phyloP scores from a whole-genome alignment of 1,140 invertebrate species.

The Dinoponera quadriceps region DNA sequence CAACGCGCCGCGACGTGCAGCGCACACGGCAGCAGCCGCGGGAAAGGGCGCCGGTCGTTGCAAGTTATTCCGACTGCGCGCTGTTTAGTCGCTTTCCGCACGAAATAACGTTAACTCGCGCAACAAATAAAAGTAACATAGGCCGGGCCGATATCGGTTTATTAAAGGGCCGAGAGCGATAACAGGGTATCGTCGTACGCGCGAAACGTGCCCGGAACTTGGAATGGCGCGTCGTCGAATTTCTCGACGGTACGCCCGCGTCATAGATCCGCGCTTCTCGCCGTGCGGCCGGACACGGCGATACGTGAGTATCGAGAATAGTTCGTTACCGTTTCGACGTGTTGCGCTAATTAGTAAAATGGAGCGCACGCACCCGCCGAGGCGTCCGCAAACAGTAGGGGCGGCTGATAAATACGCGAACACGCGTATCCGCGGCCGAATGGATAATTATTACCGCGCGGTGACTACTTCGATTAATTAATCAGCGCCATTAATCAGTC shows the following conservation, averaged over 20 bases:
- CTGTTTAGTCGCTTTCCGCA: constrained; percentile 2
- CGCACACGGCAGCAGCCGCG: no score
- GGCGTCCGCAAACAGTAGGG: constrained; percentile 67
- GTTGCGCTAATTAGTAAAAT: constrained; percentile 73
- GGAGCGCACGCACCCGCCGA: constrained; percentile 52
- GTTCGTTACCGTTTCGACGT: constrained; percentile 60
- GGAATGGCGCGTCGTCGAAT: constrained; percentile 16
- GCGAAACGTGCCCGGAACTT: constrained; percentile 5
- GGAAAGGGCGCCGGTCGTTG: not conserved
- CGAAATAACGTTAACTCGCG: not conserved
- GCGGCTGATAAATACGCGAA: constrained; percentile 64
- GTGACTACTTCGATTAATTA: constrained; percentile 73
- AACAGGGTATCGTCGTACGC: constrained; percentile 29
- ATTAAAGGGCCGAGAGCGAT: constrained; percentile 24
- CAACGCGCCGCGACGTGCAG: no score
- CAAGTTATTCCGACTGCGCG: constrained; percentile 17
- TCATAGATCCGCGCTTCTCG: constrained; percentile 5
- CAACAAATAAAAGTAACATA: constrained; percentile 16
- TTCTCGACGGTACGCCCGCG: constrained; percentile 7
- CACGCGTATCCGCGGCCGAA: constrained; percentile 65
- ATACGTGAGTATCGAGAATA: constrained; percentile 14
- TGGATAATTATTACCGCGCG: constrained; percentile 76
- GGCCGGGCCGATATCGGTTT: not conserved
- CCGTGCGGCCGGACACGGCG: not conserved
- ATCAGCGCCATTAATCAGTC: constrained; percentile 48